Evolutionary conservation across 2,113 vertebrate genomes (phyloP).

Genomic region (Lanius collurio): DNA sequence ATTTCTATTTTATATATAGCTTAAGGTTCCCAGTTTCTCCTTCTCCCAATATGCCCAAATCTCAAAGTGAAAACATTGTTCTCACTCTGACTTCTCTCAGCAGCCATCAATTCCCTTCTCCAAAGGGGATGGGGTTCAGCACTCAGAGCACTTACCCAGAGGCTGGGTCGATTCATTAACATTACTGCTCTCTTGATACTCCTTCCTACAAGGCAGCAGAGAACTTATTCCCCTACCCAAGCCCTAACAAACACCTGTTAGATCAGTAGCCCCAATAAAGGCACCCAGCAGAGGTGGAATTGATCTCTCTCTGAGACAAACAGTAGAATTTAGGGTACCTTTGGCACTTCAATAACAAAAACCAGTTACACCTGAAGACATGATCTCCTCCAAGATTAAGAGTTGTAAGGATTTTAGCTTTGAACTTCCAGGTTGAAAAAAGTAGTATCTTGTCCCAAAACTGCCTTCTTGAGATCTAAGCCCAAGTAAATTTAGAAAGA

Average conservation of each 20-base stretch:
- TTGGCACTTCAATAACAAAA: not conserved
- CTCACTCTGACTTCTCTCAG: not conserved
- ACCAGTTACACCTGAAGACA: not conserved
- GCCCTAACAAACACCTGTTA: not conserved
- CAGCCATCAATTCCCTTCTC: not conserved
- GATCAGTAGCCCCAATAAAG: fast-evolving
- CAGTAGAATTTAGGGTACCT: not conserved
- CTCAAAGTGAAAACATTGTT: not conserved
- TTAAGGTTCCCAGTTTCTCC: not conserved
- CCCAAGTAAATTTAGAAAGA: not conserved
- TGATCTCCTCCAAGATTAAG: not conserved
- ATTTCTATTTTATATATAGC: not conserved
- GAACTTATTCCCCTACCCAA: fast-evolving
- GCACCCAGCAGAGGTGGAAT: not conserved
- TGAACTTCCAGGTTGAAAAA: not conserved
- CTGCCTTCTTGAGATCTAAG: not conserved
- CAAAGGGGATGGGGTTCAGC: fast-evolving
- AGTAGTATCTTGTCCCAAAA: not conserved
- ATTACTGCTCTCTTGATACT: not conserved
- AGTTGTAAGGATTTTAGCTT: not conserved
- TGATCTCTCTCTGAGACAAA: not conserved
- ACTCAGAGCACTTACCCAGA: not conserved
- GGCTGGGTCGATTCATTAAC: fast-evolving
- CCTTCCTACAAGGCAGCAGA: not conserved
- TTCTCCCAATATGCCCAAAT: fast-evolving